A percentile compares a stretch with the other conserved stretches of the same genome.
Evolutionary conservation across 1,140 invertebrate genomes (phyloP).

Genomic region (Eciton burchellii): DNA sequence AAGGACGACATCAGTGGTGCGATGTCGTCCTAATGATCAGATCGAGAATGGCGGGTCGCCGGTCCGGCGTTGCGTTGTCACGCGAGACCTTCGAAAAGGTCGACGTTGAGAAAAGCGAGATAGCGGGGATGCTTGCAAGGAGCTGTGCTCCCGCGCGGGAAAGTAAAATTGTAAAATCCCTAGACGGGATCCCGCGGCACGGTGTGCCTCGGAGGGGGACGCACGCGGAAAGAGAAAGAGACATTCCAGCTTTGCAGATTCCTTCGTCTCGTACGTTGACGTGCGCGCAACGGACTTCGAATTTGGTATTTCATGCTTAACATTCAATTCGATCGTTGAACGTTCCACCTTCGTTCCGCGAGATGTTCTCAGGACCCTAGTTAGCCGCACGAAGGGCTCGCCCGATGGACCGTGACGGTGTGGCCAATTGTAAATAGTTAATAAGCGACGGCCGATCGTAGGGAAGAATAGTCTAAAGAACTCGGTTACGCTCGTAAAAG

Average conservation of each 20-base stretch:
- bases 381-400: conserved; percentile 1
- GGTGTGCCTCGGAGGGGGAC: too few relatives aligned
- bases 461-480: conserved; percentile 67
- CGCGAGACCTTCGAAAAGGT: too few relatives aligned
- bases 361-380: conserved; percentile 28
- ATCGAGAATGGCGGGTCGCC: too few relatives aligned
- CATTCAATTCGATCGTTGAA: not conserved
- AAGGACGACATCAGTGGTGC: conserved; percentile 17
- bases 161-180: not conserved
- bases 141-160: not conserved
- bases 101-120: too few relatives aligned
- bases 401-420: conserved; percentile 47
- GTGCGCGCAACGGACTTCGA: not conserved
- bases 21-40: too few relatives aligned
- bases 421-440: conserved; percentile 78
- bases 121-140: too few relatives aligned
- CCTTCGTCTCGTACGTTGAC: not conserved
- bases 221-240: too few relatives aligned
- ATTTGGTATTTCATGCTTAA: not conserved
- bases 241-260: not conserved
- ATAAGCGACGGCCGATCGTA: conserved; percentile 73
- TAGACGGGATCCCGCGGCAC: too few relatives aligned
- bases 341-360: not conserved
- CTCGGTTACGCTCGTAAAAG: conserved; percentile 82
- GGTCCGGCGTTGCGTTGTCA: too few relatives aligned